phyloP scores from a whole-genome alignment of 2,888 invertebrate species.

The Ferdinandea cuprea region DNA sequence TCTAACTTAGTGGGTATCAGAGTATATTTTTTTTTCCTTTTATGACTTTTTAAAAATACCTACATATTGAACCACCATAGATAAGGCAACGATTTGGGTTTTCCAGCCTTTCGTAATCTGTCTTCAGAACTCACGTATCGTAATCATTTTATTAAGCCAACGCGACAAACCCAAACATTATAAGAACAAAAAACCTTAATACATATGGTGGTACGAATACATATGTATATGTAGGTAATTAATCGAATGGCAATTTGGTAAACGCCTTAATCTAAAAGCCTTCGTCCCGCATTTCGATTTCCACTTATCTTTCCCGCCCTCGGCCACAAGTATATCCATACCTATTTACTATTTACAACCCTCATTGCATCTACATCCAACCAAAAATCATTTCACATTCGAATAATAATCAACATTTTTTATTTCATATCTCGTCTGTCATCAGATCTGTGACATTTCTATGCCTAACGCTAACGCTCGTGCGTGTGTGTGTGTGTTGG shows the following conservation, averaged over 20 bases:
- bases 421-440: conserved; percentile 17
- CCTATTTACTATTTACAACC: conserved; percentile 34
- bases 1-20: no score
- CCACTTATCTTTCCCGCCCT: conserved; percentile 12
- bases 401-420: conserved; percentile 3
- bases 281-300: background rate
- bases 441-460: conserved; percentile 54
- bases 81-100: conserved; percentile 5
- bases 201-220: no score
- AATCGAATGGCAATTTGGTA: conserved; percentile 52
- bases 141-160: conserved; percentile 31
- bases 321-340: background rate
- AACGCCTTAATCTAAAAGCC: conserved; percentile 44
- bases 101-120: conserved; percentile 33
- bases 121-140: conserved; percentile 38
- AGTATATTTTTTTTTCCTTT: no score
- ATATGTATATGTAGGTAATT: conserved; percentile 11
- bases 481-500: background rate
- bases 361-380: conserved; percentile 8
- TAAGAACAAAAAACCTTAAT: background rate
- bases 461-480: background rate
- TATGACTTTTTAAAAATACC: no score
- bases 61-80: no score
- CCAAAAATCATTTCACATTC: conserved; percentile 25
- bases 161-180: conserved; percentile 33